Conservation (phyloP, 2,797 vertebrate species). For the Rousettus madagascariensis region DNA sequence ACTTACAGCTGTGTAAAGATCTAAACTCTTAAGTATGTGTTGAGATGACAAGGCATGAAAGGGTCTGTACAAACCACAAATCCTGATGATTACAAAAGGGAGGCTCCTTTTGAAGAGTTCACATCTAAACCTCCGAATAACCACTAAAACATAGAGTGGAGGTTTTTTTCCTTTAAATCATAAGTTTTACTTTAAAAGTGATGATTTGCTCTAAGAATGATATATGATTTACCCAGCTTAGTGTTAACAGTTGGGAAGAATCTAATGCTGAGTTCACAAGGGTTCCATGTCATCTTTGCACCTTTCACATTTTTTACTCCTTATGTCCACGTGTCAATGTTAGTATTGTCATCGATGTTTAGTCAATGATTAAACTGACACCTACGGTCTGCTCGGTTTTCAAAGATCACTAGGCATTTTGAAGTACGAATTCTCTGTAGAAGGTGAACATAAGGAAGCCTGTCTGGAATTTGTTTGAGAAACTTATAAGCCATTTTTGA, state of each 20-base stretch:
- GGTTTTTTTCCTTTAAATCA: constrained; percentile 40
- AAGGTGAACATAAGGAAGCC: not conserved
- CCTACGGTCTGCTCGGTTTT: constrained; percentile 67
- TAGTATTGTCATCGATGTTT: constrained; percentile 64
- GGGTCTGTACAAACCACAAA: not conserved
- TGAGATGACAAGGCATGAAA: constrained; percentile 48
- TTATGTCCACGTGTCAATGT: constrained; percentile 30
- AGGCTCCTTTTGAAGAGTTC: not conserved
- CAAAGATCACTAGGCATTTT: constrained; percentile 72
- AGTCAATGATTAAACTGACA: constrained; percentile 72
- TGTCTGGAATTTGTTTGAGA: constrained; percentile 23
- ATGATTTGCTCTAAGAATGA: constrained; percentile 36
- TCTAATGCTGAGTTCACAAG: not conserved
- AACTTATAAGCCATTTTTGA: not conserved
- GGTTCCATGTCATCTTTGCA: constrained; percentile 43
- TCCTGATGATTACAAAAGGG: constrained; percentile 45
- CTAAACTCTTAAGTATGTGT: not conserved
- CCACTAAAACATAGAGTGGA: not conserved
- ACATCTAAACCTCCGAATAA: not conserved
- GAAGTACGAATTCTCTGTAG: constrained; percentile 61
- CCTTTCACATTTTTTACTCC: constrained; percentile 61
- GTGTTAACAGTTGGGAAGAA: constrained; percentile 43
- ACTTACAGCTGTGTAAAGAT: constrained; percentile 61
- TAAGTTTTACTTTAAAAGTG: constrained; percentile 55
- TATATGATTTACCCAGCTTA: constrained; percentile 37